Conservation (phyloP, 2,888 invertebrate species). For the Clanis bilineata region DNA sequence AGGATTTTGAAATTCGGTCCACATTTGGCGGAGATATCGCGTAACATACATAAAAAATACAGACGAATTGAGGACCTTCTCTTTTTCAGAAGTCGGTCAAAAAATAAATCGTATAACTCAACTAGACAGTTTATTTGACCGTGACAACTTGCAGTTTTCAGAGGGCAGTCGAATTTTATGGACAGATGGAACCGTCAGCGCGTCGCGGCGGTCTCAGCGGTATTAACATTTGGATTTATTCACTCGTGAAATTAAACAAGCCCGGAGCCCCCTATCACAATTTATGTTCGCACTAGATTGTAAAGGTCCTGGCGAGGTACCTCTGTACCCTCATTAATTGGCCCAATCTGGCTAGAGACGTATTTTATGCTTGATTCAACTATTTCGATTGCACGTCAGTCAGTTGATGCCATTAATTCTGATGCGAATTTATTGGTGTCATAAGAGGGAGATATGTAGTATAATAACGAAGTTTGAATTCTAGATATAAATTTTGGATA, state of each 20-base stretch:
- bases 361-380: slow-evolving; percentile 51
- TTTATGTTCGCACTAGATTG: slow-evolving; percentile 79
- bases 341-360: slow-evolving; percentile 50
- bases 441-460: neutral
- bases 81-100: neutral
- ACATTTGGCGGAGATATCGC: no score
- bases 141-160: slow-evolving; percentile 33
- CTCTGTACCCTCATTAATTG: slow-evolving; percentile 70
- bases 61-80: no score
- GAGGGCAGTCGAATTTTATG: slow-evolving; percentile 60
- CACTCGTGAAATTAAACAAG: slow-evolving; percentile 81
- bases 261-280: slow-evolving; percentile 71
- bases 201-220: slow-evolving; percentile 49
- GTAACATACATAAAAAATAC: no score
- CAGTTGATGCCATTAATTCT: neutral
- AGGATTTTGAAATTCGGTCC: no score
- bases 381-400: slow-evolving; percentile 14
- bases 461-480: neutral
- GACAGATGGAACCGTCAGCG: slow-evolving; percentile 58
- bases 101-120: neutral
- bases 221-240: slow-evolving; percentile 78
- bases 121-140: slow-evolving; percentile 7
- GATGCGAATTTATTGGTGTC: neutral
- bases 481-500: no score
- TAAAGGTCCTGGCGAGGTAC: slow-evolving; percentile 58